Percentiles rank a stretch among this genome's conserved stretches.
Evolutionary conservation across 2,797 vertebrate genomes (phyloP).

Genomic region (Rhynchonycteris naso): DNA sequence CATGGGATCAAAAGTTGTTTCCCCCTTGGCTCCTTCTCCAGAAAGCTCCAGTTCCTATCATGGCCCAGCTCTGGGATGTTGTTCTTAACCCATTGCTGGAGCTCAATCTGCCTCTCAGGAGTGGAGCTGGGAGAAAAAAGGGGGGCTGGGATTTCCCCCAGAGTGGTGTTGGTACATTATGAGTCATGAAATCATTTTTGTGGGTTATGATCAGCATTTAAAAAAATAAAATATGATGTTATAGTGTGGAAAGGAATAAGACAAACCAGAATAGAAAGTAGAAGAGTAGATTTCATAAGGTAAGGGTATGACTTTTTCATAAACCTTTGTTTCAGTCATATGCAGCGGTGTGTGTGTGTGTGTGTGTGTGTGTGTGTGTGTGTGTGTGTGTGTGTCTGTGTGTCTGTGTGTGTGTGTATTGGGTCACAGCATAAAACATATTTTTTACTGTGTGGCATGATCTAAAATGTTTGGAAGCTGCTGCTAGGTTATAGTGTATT

Average conservation of each 20-base stretch:
- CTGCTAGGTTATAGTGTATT: neutral
- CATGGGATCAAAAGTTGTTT: neutral
- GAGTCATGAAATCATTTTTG: slow-evolving; percentile 32
- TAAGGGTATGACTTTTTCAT: neutral
- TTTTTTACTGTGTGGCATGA: neutral
- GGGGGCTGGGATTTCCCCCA: neutral
- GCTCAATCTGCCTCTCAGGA: neutral
- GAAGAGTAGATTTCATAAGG: neutral
- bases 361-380: neutral
- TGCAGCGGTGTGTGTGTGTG: neutral
- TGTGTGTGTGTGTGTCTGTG: neutral
- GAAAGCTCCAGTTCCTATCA: neutral
- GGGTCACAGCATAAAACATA: neutral
- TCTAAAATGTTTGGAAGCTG: slow-evolving; percentile 17
- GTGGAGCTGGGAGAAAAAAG: neutral
- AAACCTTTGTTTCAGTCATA: neutral
- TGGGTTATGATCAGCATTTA: neutral
- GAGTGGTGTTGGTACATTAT: neutral
- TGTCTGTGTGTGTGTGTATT: no score
- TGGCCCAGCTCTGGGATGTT: neutral
- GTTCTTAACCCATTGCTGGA: neutral
- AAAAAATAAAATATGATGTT: neutral
- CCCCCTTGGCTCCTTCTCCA: neutral
- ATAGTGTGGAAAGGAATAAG: neutral
- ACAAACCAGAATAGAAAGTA: neutral